Evolutionary conservation across 2,113 vertebrate species (phyloP), one percentile per base, ranked within the genome.

Genomic region (Triplophysa dalaica): DNA sequence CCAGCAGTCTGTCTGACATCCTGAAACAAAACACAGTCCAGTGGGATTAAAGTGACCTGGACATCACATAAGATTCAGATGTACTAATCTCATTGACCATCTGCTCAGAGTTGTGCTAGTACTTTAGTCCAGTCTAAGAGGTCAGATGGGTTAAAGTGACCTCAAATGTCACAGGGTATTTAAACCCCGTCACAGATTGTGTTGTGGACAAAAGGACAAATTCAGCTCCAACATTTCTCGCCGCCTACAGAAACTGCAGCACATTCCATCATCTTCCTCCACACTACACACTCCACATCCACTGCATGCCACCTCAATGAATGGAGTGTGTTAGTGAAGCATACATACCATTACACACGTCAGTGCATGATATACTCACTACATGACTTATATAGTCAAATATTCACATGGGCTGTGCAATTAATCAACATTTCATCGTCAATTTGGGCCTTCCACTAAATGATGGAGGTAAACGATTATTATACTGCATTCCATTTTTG

Each of bases 191-290:
- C n/a, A n/a, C 26, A 14, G 9, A 14, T 52, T 33, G 16, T 33
- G 16, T 17, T 14, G 38, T 17, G 4, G 64, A 78, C 65, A 69
- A 64, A 43, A 24, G 26, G n/a, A 38, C 77, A 14, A 41, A 64
- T 65, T 56, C 69, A 80, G 68, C 58, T 12, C 33, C 48, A 64
- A 5, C n/a, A 22, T 7, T 45, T 9, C 62, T 70, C 67, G 70
- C 50, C 72, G 50, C 65, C 70, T 78, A 64, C 61, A 21, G 48
- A 70, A 78, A 77, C 66, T 67, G 9, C n/a, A 67, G 73, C 70
- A 56, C 58, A 79, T 85, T 81, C 70, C 79, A 66, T 33, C 78
- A 29, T 70, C 81, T 76, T 75, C 84, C 70, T 52, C 81, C 77
- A 66, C 61, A 8, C 70, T 52, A 78, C 77, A 66, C 61, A 4